Evolutionary conservation across 2,113 vertebrate species (phyloP).

Genomic region (Scalopus aquaticus): DNA sequence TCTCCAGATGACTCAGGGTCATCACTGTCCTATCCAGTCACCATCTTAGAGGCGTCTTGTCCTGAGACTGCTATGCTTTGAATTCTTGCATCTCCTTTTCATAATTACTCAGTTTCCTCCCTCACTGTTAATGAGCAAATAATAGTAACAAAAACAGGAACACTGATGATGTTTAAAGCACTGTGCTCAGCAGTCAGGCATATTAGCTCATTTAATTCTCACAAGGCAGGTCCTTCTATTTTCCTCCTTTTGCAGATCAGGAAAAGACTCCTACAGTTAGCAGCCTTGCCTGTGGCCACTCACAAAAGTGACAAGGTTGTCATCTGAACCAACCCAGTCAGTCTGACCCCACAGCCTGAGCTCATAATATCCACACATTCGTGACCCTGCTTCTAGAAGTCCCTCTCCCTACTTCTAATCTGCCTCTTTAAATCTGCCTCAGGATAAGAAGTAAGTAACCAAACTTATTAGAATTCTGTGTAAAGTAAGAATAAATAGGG

Average conservation of each 20-base stretch:
- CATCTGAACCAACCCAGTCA: not conserved
- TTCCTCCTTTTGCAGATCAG: not conserved
- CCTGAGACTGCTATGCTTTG: not conserved
- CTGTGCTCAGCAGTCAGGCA: not conserved
- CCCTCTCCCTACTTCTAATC: not conserved
- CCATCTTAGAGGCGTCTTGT: not conserved
- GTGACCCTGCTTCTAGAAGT: not conserved
- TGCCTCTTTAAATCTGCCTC: not conserved
- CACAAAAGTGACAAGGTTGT: not conserved
- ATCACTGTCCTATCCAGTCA: not conserved
- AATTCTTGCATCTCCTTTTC: not conserved
- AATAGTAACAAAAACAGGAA: conserved; percentile 1
- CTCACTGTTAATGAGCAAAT: not conserved
- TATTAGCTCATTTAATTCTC: not conserved
- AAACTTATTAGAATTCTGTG: not conserved
- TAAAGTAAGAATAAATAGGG: not conserved
- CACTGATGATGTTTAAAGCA: not conserved
- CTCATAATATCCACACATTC: not conserved
- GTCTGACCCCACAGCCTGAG: not conserved
- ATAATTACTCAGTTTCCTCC: not conserved
- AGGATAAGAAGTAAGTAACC: not conserved
- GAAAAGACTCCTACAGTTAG: not conserved
- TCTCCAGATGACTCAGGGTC: not conserved
- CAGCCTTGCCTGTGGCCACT: not conserved
- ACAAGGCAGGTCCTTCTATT: not conserved